A percentile compares a stretch with the other conserved stretches of the same genome.
These are phyloP conservation scores for Acomys russatus DNA, from an alignment of 2,797 vertebrate genomes.

Conservation along the genomic window DNA sequence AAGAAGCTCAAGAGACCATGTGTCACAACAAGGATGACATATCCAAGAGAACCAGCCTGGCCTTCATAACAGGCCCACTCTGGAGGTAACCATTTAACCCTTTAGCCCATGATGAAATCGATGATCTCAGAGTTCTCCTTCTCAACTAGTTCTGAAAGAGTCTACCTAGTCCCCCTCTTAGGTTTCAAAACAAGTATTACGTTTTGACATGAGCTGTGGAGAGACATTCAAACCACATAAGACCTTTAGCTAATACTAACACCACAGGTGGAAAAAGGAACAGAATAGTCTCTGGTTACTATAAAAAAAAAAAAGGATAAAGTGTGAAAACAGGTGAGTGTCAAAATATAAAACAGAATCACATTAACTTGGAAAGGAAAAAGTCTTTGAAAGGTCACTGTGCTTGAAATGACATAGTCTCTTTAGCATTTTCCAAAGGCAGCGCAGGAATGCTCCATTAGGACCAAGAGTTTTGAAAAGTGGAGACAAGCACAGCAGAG, in stretches of 20 bases:
- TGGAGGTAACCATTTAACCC: not conserved
- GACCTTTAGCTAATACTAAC: not conserved
- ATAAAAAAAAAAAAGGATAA: not conserved
- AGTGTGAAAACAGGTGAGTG: constrained; percentile 13
- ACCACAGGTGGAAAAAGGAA: not conserved
- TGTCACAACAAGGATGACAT: not conserved
- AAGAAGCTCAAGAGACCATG: not conserved
- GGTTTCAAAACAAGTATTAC: not conserved
- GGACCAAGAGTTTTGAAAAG: not conserved
- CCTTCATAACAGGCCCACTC: too few species aligned
- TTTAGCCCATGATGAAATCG: not conserved
- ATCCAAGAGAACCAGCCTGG: not conserved
- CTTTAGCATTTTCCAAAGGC: not conserved
- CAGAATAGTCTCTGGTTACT: not conserved
- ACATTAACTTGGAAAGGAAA: not conserved
- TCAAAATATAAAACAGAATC: not conserved
- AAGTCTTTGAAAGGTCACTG: constrained; percentile 4
- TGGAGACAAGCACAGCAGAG: not conserved
- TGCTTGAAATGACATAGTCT: not conserved
- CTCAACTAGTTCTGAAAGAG: not conserved
- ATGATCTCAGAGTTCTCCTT: not conserved
- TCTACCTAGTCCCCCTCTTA: not conserved
- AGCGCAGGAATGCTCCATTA: not conserved
- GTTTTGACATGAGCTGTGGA: not conserved
- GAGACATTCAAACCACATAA: not conserved